phyloP scores from a whole-genome alignment of 2,888 invertebrate species.

The Macrophya alboannulata region DNA sequence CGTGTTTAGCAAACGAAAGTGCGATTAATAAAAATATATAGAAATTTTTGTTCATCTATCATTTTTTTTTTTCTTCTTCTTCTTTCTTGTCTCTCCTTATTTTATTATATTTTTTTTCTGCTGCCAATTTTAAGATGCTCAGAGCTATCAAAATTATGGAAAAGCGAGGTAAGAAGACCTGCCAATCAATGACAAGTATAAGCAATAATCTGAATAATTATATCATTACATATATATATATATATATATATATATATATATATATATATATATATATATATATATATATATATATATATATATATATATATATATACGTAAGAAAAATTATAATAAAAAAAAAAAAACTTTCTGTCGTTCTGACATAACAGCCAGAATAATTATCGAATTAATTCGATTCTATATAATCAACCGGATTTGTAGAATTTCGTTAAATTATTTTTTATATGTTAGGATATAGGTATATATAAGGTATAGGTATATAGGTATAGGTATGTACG shows the following conservation, averaged over 20 bases:
- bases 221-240: too few relatives aligned
- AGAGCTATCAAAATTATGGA: too few relatives aligned
- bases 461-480: neutral
- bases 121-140: too few relatives aligned
- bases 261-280: too few relatives aligned
- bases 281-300: too few relatives aligned
- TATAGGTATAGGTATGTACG: neutral
- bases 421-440: neutral
- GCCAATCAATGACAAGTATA: too few relatives aligned
- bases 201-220: too few relatives aligned
- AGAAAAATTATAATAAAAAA: too few relatives aligned
- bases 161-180: too few relatives aligned
- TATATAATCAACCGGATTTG: neutral
- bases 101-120: neutral
- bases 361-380: neutral
- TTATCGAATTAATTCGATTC: neutral
- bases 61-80: neutral
- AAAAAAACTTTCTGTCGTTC: neutral
- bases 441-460: neutral
- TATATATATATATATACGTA: too few relatives aligned
- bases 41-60: neutral
- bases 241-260: too few relatives aligned
- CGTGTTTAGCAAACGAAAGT: slow-evolving; percentile 17
- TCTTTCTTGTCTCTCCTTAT: neutral
- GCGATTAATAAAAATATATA: neutral